Percentiles rank a stretch among this genome's conserved stretches.
These are phyloP conservation scores for Cataglyphis altisquamis DNA, from an alignment of 2,888 invertebrate genomes.

Conservation along the genomic window DNA sequence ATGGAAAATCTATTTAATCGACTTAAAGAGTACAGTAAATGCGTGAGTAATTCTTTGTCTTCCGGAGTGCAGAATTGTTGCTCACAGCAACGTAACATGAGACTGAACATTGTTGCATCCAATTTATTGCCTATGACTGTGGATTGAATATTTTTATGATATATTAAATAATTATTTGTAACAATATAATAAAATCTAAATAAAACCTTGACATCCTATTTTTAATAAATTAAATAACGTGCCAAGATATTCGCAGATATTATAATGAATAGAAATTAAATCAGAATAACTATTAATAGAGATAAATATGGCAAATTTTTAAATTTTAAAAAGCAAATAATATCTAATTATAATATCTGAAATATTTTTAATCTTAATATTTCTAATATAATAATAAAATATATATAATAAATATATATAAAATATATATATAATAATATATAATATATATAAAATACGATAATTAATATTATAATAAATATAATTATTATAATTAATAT, in stretches of 20 bases:
- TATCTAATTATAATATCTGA: neutral
- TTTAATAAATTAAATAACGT: neutral
- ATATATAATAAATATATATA: too few relatives aligned
- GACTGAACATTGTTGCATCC: constrained; percentile 84
- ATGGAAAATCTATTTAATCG: constrained; percentile 84
- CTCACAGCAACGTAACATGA: constrained; percentile 83
- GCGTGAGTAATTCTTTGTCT: constrained; percentile 79
- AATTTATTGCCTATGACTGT: constrained; percentile 86
- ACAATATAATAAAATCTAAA: neutral
- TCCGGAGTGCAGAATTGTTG: constrained; percentile 82
- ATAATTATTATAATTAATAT: neutral
- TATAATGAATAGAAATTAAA: neutral
- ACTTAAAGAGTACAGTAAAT: constrained; percentile 80
- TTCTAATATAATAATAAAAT: too few relatives aligned
- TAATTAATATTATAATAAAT: neutral
- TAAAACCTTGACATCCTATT: neutral
- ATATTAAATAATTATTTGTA: constrained; percentile 12
- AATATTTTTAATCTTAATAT: too few relatives aligned
- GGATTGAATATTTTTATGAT: constrained; percentile 43
- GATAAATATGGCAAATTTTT: neutral
- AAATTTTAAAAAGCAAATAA: neutral
- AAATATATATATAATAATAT: too few relatives aligned
- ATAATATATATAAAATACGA: too few relatives aligned
- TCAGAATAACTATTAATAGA: neutral
- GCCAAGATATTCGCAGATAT: neutral